A percentile compares a stretch with the other conserved stretches of the same genome.
These are phyloP conservation scores for Epinephelus malabaricus DNA, from an alignment of 2,797 vertebrate genomes.

Conservation along the genomic window DNA sequence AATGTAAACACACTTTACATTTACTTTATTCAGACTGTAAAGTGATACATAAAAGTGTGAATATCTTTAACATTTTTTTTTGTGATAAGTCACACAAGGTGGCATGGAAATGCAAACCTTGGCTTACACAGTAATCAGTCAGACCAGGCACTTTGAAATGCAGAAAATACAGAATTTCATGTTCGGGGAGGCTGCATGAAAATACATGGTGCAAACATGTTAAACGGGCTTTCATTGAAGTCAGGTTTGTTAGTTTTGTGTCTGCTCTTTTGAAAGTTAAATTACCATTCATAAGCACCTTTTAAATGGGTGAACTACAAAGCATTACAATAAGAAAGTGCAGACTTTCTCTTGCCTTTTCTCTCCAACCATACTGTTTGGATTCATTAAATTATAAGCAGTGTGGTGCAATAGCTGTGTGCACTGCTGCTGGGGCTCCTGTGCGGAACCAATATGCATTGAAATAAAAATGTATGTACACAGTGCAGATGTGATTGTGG, in stretches of 20 bases:
- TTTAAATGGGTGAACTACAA: slow-evolving; percentile 35
- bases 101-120: slow-evolving; percentile 50
- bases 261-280: slow-evolving; percentile 45
- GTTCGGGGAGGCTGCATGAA: slow-evolving; percentile 14
- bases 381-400: slow-evolving; percentile 41
- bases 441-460: slow-evolving; percentile 38
- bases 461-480: slow-evolving; percentile 46
- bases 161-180: slow-evolving; percentile 52
- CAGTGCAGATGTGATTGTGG: slow-evolving; percentile 39
- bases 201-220: slow-evolving; percentile 18
- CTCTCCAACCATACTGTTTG: slow-evolving; percentile 17
- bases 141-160: slow-evolving; percentile 46
- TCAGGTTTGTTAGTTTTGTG: slow-evolving; percentile 38
- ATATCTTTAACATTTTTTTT: slow-evolving; percentile 35
- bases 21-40: slow-evolving; percentile 58
- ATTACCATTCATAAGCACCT: slow-evolving; percentile 44
- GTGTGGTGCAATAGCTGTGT: background rate
- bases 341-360: background rate
- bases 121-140: slow-evolving; percentile 48
- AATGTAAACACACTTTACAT: slow-evolving; percentile 66
- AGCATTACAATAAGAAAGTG: slow-evolving; percentile 5
- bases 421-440: slow-evolving; percentile 12
- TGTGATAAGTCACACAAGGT: slow-evolving; percentile 45
- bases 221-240: background rate
- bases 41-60: slow-evolving; percentile 60